These are phyloP conservation scores for Myripristis murdjan DNA, from an alignment of 2,797 vertebrate species.

Conservation along the genomic window DNA sequence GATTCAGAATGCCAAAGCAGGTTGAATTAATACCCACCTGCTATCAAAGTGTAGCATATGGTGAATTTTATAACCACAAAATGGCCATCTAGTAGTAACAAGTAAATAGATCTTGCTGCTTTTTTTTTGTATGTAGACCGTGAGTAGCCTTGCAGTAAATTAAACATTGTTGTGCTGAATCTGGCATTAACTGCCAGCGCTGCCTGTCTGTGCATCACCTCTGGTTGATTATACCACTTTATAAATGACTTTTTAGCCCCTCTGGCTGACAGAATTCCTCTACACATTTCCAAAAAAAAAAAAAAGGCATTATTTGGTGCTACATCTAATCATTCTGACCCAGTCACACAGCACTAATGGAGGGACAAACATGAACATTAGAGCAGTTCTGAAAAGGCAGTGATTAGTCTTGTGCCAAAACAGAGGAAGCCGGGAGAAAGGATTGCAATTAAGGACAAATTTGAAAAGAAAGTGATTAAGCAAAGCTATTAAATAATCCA, in stretches of 20 bases:
- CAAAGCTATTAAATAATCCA: neutral
- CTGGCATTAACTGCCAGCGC: neutral
- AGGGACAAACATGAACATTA: slow-evolving; percentile 44
- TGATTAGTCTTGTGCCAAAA: slow-evolving; percentile 58
- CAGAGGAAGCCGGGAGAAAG: slow-evolving; percentile 24
- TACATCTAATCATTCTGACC: slow-evolving; percentile 58
- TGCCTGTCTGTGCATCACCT: slow-evolving; percentile 36
- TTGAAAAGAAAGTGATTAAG: slow-evolving; percentile 32
- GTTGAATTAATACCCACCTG: slow-evolving; percentile 19
- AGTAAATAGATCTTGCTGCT: neutral
- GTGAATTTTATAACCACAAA: neutral
- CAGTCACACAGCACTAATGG: slow-evolving; percentile 62
- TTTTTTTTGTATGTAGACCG: slow-evolving; percentile 7
- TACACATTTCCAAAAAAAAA: slow-evolving; percentile 50
- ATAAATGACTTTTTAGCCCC: slow-evolving; percentile 52
- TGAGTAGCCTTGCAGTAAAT: slow-evolving; percentile 15
- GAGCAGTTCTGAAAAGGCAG: slow-evolving; percentile 38
- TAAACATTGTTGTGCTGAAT: slow-evolving; percentile 6
- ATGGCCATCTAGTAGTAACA: neutral
- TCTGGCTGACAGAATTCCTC: slow-evolving; percentile 40
- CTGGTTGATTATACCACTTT: slow-evolving; percentile 48
- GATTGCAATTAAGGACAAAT: slow-evolving; percentile 47
- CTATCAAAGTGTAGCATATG: slow-evolving; percentile 23
- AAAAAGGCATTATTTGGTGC: slow-evolving; percentile 43
- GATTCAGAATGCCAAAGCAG: slow-evolving; percentile 3